Evolutionary conservation across 2,113 vertebrate species (phyloP).

Genomic region (Heteronetta atricapilla): DNA sequence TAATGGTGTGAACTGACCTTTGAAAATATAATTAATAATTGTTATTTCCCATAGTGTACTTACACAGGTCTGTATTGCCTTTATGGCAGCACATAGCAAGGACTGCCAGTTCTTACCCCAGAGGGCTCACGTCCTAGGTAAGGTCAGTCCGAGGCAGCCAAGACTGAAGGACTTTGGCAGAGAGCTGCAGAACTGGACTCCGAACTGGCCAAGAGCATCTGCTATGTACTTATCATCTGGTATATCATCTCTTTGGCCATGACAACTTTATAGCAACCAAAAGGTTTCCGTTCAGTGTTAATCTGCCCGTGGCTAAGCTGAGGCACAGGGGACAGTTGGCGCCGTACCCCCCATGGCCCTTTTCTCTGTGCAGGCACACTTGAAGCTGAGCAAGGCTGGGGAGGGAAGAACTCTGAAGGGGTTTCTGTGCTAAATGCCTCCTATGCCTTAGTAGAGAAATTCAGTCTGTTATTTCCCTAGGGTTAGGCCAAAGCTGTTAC

Average conservation of each 20-base stretch:
- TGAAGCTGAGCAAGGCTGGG: not conserved
- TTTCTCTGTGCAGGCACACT: fast-evolving
- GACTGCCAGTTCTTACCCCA: not conserved
- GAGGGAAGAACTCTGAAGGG: not conserved
- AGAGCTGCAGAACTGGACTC: not conserved
- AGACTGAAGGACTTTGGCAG: not conserved
- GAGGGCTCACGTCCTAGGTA: not conserved
- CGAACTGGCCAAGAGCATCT: not conserved
- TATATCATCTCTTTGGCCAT: not conserved
- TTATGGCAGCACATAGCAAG: not conserved
- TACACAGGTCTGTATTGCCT: not conserved
- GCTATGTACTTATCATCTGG: not conserved
- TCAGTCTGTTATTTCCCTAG: not conserved
- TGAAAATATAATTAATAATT: not conserved
- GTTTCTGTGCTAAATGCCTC: not conserved
- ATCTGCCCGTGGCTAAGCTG: not conserved
- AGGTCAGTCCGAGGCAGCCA: not conserved
- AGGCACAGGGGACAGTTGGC: fast-evolving
- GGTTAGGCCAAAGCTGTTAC: not conserved
- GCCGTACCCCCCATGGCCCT: fast-evolving
- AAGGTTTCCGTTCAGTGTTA: not conserved
- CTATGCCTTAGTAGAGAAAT: not conserved
- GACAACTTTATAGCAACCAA: not conserved
- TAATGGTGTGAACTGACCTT: not conserved
- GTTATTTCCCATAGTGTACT: not conserved